phyloP scores from a whole-genome alignment of 2,113 vertebrate genomes.

The Notothenia coriiceps region DNA sequence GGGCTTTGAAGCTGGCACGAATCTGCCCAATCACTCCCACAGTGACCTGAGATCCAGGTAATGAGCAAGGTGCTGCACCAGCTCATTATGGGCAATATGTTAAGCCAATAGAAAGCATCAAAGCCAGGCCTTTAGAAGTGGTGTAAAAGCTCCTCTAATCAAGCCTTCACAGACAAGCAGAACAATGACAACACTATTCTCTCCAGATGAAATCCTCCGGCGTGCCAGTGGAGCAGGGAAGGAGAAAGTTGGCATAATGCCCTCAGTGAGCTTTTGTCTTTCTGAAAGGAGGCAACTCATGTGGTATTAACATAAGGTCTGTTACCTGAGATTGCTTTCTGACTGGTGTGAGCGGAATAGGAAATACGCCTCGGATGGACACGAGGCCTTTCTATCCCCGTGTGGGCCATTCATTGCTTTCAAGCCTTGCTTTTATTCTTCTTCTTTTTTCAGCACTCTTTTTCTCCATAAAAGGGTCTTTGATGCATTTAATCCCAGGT shows the following conservation, averaged over 20 bases:
- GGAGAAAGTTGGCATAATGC: conserved; percentile 41
- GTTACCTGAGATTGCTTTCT: conserved; percentile 85
- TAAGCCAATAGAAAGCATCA: conserved; percentile 45
- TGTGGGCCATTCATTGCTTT: conserved; percentile 74
- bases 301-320: conserved; percentile 78
- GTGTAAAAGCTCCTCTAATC: conserved; percentile 66
- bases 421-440: conserved; percentile 72
- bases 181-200: conserved; percentile 52
- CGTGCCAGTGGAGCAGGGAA: conserved; percentile 29
- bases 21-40: conserved; percentile 48
- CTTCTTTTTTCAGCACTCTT: conserved; percentile 38
- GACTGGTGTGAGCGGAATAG: conserved; percentile 76
- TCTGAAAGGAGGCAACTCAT: conserved; percentile 68
- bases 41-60: conserved; percentile 53
- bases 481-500: conserved; percentile 75
- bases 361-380: conserved; percentile 73
- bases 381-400: conserved; percentile 69
- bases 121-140: conserved; percentile 39
- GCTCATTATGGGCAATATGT: conserved; percentile 40
- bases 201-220: conserved; percentile 42
- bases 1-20: conserved; percentile 41
- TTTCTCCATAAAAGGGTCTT: conserved; percentile 74
- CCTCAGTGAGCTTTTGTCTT: conserved; percentile 65
- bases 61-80: conserved; percentile 47
- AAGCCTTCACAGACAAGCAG: conserved; percentile 55